phyloP scores from a whole-genome alignment of 2,113 vertebrate species.

The Microcebus lehilahytsara region DNA sequence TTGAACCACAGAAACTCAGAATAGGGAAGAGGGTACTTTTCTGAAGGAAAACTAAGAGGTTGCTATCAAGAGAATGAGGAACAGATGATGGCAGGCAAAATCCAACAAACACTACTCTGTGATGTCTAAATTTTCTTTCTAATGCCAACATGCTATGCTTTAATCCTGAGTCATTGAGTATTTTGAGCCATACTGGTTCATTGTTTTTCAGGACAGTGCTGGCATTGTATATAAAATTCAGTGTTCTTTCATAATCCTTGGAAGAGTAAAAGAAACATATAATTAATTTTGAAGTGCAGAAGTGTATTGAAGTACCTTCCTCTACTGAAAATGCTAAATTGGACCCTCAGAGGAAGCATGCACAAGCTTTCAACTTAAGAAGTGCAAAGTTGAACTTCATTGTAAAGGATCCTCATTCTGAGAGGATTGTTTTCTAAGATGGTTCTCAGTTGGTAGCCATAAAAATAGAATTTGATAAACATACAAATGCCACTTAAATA shows the following conservation, averaged over 20 bases:
- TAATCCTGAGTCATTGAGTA: not conserved
- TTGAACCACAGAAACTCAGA: not conserved
- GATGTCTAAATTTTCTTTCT: not conserved
- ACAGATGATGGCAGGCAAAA: not conserved
- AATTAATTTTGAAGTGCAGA: not conserved
- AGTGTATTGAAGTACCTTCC: not conserved
- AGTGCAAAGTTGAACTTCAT: not conserved
- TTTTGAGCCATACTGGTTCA: not conserved
- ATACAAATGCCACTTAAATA: not conserved
- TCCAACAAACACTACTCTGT: not conserved
- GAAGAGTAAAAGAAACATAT: not conserved
- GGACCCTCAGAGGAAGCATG: not conserved
- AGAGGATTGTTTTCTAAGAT: not conserved
- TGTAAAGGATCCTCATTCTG: not conserved
- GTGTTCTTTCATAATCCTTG: conserved; percentile 12
- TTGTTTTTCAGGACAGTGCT: conserved; percentile 38
- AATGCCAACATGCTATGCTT: not conserved
- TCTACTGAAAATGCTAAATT: not conserved
- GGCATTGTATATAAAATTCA: conserved; percentile 17
- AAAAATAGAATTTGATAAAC: conserved; percentile 4
- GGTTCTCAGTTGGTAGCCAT: not conserved
- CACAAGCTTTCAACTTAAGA: not conserved
- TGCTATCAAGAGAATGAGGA: not conserved
- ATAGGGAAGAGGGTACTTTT: not conserved
- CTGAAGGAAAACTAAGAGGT: not conserved